A percentile compares a stretch with the other conserved stretches of the same genome.
phyloP scores from a whole-genome alignment of 2,797 vertebrate species.

The Gastrophryne carolinensis region DNA sequence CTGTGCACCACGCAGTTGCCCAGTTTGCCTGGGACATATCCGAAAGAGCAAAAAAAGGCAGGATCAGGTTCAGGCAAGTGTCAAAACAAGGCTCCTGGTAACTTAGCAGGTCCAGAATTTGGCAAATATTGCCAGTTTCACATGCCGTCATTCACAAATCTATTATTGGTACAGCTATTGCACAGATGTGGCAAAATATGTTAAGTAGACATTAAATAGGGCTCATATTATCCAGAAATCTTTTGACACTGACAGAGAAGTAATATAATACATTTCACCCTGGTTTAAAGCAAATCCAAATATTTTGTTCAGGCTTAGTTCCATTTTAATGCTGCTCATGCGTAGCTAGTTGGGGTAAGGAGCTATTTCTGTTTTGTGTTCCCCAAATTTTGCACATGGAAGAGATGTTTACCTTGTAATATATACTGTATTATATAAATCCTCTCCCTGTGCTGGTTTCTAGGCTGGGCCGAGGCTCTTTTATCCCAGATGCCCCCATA shows the following conservation, averaged over 20 bases:
- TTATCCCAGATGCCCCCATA: slow-evolving; percentile 37
- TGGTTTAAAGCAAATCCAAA: background rate
- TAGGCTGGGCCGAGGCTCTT: background rate
- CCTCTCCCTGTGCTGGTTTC: background rate
- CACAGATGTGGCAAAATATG: background rate
- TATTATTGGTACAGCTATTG: background rate
- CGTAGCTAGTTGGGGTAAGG: background rate
- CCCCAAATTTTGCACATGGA: background rate
- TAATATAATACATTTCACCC: background rate
- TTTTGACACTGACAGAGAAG: background rate
- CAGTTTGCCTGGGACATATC: too few relatives aligned
- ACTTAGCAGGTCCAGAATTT: background rate
- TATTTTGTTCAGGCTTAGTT: background rate
- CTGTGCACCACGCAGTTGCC: too few relatives aligned
- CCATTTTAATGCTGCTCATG: background rate
- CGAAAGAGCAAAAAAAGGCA: too few relatives aligned
- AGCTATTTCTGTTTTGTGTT: slow-evolving; percentile 15
- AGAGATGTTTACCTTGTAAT: slow-evolving; percentile 17
- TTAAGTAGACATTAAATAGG: background rate
- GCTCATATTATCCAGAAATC: background rate
- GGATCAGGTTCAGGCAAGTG: too few relatives aligned
- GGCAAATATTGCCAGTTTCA: too few relatives aligned
- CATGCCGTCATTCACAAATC: too few relatives aligned
- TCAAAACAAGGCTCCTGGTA: too few relatives aligned
- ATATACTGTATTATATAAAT: background rate